Evolutionary conservation across 2,888 invertebrate species (phyloP), one percentile per base, ranked within the genome.

Genomic region (Coecobrya sp.): DNA sequence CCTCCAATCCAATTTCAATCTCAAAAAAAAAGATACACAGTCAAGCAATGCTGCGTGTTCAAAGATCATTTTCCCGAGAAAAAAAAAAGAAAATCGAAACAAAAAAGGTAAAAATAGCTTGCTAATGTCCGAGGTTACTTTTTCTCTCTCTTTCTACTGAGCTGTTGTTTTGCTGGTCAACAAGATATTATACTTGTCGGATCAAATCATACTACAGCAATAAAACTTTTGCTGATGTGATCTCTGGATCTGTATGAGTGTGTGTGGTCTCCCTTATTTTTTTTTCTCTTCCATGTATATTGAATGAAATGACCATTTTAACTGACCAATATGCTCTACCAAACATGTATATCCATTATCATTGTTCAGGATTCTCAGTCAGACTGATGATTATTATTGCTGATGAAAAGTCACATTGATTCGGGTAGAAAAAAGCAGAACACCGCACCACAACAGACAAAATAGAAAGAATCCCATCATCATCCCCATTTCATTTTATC

Each of bases 341-440:
- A 42, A 27, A 25, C 65, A 70, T 70, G 73, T 73, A 76, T 27
- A 76, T 27, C 73, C 42, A 73, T 73, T 73, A 73, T 45, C 73
- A 36, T 36, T 70, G 68, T n/a, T 45, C 10, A 19, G 65, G 13
- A 11, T 65, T 11, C n/a, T n/a, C n/a, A n/a, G n/a, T n/a, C 4
- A 25, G 65, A 3, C 1, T 22, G 45, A 36, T 55, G 55, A 70
- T 86, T 59, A 76, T 87, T 87, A 62, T 52, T 52, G 30, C 49
- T 79, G 88, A 52, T 49, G 76, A 76, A 88, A 88, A 65, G 79
- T 88, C 87, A 87, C 87, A 87, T 87, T 88, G 88, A 81, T 88
- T 81, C 79, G 1, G 42, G 42, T n/a, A n/a, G 42, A 22, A 5
- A 55, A 0, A 22, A 73, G 10, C 5, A 42, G 19, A 73, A 22